Evolutionary conservation across 2,113 vertebrate species (phyloP), one percentile per base, ranked within the genome.

Genomic region (Xenopus borealis): DNA sequence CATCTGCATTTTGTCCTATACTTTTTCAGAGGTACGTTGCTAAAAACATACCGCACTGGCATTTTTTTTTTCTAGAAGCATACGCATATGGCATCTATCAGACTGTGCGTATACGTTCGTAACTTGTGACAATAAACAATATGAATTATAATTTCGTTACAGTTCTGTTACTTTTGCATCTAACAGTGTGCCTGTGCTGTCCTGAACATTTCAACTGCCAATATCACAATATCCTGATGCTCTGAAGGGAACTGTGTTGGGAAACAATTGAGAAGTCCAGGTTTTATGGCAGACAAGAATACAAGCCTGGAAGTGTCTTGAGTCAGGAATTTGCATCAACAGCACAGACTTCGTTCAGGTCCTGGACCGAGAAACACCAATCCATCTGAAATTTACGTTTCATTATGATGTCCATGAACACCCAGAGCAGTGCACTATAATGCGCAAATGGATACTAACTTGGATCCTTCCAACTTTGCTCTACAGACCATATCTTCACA

Each of bases 371-470:
- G 79, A 63, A 88, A 83, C 82, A 88, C 83, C 80, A 62, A 79
- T 59, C 86, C 82, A 86, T 88, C 90, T 89, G 86, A 88, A 86
- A 88, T 87, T 89, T 84, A 86, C 81, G 88, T 94, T 94, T 94
- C 94, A 96, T 93, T 93, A 98, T 98, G 97, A 92, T 94, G 90
- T 92, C 93, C 94, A 89, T 90, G 93, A 92, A 93, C 86, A 88
- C 92, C 92, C 86, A 90, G 90, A 92, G 91, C 92, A 96, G 91
- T 93, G 90, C 85, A 94, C 93, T 95, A 99, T 98, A 96, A 99
- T 99, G 97, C 95, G 84, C 95, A 98, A 90, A 99, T 99, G 97
- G 97, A 94, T 93, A 93, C 94, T 93, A 89, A 93, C 89, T 93
- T 95, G 96, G 95, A 98, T 97, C 93, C 95, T 96, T 94, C 94